Percentiles rank a stretch among this genome's conserved stretches.
Evolutionary conservation across 2,888 invertebrate species (phyloP).

Genomic region (Chorisops tibialis): DNA sequence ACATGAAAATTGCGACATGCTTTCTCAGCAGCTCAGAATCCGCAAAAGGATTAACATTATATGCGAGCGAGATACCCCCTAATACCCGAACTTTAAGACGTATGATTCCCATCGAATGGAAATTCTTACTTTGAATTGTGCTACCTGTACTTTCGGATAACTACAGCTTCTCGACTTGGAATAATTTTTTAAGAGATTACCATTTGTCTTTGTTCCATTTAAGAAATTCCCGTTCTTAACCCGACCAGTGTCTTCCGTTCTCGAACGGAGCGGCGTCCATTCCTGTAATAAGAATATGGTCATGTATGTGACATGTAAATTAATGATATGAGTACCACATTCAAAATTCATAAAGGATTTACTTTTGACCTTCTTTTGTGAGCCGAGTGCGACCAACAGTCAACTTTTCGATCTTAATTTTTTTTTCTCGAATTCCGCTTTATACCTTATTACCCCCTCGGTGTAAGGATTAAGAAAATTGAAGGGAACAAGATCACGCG

Average conservation of each 20-base stretch:
- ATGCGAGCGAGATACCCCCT: not conserved
- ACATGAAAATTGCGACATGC: not conserved
- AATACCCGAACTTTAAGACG: no score
- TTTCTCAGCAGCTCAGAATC: not conserved
- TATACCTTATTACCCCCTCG: no score
- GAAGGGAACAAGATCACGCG: slow-evolving; percentile 19
- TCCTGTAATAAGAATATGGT: not conserved
- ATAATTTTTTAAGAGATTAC: slow-evolving; percentile 16
- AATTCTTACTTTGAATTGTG: not conserved
- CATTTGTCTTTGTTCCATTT: slow-evolving; percentile 9
- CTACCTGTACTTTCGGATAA: not conserved
- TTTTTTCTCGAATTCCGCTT: no score
- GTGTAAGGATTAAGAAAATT: not conserved
- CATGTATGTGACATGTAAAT: slow-evolving; percentile 30
- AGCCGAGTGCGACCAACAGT: no score
- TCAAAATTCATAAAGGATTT: slow-evolving; percentile 32
- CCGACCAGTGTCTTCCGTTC: not conserved
- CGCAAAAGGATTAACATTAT: not conserved
- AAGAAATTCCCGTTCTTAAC: not conserved
- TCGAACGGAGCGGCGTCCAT: no score
- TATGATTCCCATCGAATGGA: not conserved
- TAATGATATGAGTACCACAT: slow-evolving; percentile 31
- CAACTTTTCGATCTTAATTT: no score
- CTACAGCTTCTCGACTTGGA: slow-evolving; percentile 7
- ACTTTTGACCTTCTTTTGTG: slow-evolving; percentile 25